Evolutionary conservation across 2,888 invertebrate genomes (phyloP).

Genomic region (Lepidochrysops patricia): DNA sequence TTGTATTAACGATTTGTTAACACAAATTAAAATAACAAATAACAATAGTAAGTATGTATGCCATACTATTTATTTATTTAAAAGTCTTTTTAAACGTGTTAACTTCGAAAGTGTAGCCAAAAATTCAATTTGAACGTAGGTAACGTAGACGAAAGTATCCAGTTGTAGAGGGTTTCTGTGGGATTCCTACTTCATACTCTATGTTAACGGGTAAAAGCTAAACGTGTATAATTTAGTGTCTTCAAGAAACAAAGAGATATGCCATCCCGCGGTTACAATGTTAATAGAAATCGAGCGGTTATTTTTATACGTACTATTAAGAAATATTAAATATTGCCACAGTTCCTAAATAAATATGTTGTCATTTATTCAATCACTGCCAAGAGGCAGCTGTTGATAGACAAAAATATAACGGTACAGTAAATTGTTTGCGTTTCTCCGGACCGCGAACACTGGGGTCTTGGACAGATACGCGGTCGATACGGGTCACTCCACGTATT

Average conservation of each 20-base stretch:
- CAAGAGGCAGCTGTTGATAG: neutral
- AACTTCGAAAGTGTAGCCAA: neutral
- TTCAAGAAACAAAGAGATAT: neutral
- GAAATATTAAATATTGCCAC: neutral
- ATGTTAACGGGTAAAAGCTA: neutral
- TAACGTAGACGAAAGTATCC: too few relatives aligned
- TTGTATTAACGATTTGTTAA: neutral
- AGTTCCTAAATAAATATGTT: neutral
- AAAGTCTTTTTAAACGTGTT: neutral
- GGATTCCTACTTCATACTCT: too few relatives aligned
- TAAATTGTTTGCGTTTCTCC: neutral
- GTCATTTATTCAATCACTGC: neutral
- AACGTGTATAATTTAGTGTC: neutral
- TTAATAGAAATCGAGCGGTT: neutral
- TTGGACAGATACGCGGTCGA: slow-evolving; percentile 28
- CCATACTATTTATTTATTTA: too few relatives aligned
- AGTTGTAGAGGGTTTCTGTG: too few relatives aligned
- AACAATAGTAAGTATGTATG: neutral
- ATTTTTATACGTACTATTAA: neutral
- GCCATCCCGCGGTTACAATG: neutral
- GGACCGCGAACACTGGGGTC: slow-evolving; percentile 1
- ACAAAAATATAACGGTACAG: slow-evolving; percentile 10
- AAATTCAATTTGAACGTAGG: too few relatives aligned
- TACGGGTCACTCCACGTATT: slow-evolving; percentile 37
- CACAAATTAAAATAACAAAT: neutral